Evolutionary conservation across 1,140 invertebrate species (phyloP), one percentile per base, ranked within the genome.

Genomic region (Microplitis demolitor): DNA sequence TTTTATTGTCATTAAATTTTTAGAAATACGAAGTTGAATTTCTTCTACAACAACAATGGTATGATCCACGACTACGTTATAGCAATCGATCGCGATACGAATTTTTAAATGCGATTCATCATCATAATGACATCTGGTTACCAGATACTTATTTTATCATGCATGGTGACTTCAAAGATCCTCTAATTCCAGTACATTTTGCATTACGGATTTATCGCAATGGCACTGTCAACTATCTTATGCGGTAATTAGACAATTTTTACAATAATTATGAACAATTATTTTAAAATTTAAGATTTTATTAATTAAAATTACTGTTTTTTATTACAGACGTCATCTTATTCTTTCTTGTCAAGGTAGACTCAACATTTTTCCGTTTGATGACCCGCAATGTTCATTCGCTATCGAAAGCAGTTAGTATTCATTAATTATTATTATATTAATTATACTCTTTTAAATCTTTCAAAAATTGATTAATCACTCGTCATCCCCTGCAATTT

Each of bases 21-120:
- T 73, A 96, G 95, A 97, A 97, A 94, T 97, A 97, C 88, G 95
- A 97, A 88, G 95, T 97, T 77, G 96, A 97, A 86, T 97, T 97
- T 85, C 87, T 97, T 69, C 90, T 97, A 66, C 93, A 96, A 81
- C 95, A 97, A 85, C 93, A 95, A 85, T 97, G 96, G 95, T 93
- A 92, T 83, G 96, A 97, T 86, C 94, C 94, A 14, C 90, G 96
- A 62, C 87, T 97, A 69, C 90, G 91, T 76, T 96, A 96, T 87
- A 93, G 93, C 80, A 96, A 96, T 86, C 92, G 92, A 83, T 94
- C 92, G 77, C 90, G 92, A 82, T 95, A 94, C 87, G 91, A 93
- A 80, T 96, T 92, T 85, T 88, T 97, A 74, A 97, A 97, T 85
- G 95, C 94, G 67, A 95, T 97, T 74, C 95, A 96, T 83, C 95